Base-by-base conservation (phyloP, 2,797 vertebrate species). In the Taenioides sp. region DNA sequence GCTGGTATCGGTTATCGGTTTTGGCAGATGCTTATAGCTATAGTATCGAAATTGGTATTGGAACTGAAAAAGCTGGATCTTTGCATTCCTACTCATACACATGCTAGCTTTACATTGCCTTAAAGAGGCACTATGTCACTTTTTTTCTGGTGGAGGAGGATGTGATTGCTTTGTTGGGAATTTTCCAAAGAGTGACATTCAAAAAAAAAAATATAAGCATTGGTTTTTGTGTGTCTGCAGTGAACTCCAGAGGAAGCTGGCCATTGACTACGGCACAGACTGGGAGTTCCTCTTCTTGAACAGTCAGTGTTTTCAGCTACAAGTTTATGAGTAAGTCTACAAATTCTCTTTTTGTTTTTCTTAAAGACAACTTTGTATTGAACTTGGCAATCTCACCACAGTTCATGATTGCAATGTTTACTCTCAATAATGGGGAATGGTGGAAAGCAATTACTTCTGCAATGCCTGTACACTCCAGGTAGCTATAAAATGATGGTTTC, bases 241-340 rank as follows among this genome's bases (percentile, higher is more conserved):
- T 77, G 90, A 92, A 58, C 80, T 93, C 2, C 82, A 70, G 71
- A 86, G 77, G 77, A 89, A 84, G 72, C 70, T 91, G 73, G 77
- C 83, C 62, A 83, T 88, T 34, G 91, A 93, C 88, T 93, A 90
- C 0, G 93, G 90, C 58, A 71, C 87, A 2, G 88, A 91, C 14
- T 89, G 90, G 87, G 90, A 93, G 81, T 93, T 91, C 68, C 84
- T 94, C 69, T 92, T 88, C 80, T 67, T 92, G 71, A 90, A 85
- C 60, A 84, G 73, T 69, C 90, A 89, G 72, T 91, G 90, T 86
- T 91, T 88, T 76, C 81, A 89, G 72, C 84, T 93, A 40, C 84
- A 85, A 67, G 91, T 91, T 2, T 88, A 91, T 0, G 89, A 93
- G 90, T 93, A 78, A 93, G 92, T 93, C 81, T 23, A 16, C 18